Evolutionary conservation across 1,140 invertebrate species (phyloP), one percentile per base, ranked within the genome.

Genomic region (Cotesia typhae): DNA sequence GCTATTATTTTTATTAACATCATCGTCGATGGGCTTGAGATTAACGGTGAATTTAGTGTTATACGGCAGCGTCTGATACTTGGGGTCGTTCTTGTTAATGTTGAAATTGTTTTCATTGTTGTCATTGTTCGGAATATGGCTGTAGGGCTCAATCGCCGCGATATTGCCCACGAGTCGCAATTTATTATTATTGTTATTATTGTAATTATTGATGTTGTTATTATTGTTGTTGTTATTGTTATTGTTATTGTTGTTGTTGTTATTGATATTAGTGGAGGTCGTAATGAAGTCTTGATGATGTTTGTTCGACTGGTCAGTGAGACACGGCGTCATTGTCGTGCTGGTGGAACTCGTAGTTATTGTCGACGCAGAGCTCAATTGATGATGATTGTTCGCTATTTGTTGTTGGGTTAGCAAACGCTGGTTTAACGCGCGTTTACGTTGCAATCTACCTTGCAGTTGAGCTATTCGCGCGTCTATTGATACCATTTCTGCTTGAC

Each of bases 391-490:
- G 65, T 69, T 68, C 70, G 74, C 84, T 52, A 93, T 88, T 79
- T 95, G 94, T 69, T 95, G 94, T 69, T 92, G 92, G 28, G 94
- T 94, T 69, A 96, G 87, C 79, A 72, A 55, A 67, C 96, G 94
- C 79, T 95, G 91, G 82, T 96, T 96, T 71, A 96, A 89, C 47
- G 95, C 90, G 76, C 95, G 89, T 81, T 97, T 97, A 70, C 92
- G 89, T 78, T 97, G 94, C 74, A 99, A 87, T 37, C 96, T 89
- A 77, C 95, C 94, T 82, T 98, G 96, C 28, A 97, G 88, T 82
- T 98, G 96, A 12, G 94, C 94, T 80, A 99, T 98, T 70, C 96
- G 89, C 75, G 95, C 92, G 86, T 98, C 97, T 80, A 98, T 96
- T 65, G 93, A 92, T 14, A 92, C 90, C 88, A 98, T 93, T 85